Conservation (phyloP, 2,888 invertebrate genomes). For the Chalcosyrphus nemorum region DNA sequence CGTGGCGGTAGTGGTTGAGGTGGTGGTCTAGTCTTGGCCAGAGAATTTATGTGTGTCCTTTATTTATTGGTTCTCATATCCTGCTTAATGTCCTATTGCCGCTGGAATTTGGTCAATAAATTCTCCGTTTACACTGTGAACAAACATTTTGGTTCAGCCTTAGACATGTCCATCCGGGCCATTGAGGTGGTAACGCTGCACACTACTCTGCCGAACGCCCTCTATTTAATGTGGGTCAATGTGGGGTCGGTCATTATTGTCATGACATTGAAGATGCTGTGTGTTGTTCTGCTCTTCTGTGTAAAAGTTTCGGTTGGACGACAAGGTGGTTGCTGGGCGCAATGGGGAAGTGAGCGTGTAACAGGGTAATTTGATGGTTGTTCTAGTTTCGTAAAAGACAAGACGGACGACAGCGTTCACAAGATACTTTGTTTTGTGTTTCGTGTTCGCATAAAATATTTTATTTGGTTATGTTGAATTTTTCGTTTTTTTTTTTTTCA, state of each 20-base stretch:
- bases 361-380: constrained; percentile 64
- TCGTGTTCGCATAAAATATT: constrained; percentile 38
- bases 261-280: constrained; percentile 68
- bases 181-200: constrained; percentile 58
- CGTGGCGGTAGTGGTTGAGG: background rate
- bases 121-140: constrained; percentile 69
- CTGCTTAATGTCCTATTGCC: constrained; percentile 71
- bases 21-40: constrained; percentile 28
- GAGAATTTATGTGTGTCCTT: constrained; percentile 66
- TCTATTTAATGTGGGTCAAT: constrained; percentile 68
- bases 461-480: constrained; percentile 11
- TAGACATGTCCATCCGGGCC: constrained; percentile 67
- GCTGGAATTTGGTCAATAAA: constrained; percentile 72
- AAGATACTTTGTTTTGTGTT: constrained; percentile 35
- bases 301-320: background rate
- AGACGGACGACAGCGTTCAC: constrained; percentile 26
- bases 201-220: constrained; percentile 44
- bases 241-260: constrained; percentile 68
- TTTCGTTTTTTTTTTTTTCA: background rate
- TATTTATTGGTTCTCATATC: constrained; percentile 72
- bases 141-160: constrained; percentile 71
- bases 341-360: constrained; percentile 62
- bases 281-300: background rate
- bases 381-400: constrained; percentile 26
- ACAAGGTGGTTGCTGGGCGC: constrained; percentile 9